A percentile compares a stretch with the other conserved stretches of the same genome.
Conservation (phyloP, 2,888 invertebrate species). For the Drosophila paucipuncta region DNA sequence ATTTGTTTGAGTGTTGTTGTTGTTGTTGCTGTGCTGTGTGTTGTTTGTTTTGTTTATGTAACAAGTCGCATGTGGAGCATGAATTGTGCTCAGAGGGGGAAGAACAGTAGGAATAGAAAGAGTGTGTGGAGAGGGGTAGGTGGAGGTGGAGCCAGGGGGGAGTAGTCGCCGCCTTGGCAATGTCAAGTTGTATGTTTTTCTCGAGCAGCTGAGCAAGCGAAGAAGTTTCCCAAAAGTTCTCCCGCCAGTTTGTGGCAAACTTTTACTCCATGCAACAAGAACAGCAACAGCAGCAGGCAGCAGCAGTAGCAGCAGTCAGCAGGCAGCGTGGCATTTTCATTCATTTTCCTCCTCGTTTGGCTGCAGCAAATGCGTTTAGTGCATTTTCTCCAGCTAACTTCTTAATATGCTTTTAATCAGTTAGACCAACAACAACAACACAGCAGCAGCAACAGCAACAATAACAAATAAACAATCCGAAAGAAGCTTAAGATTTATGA, state of each 20-base stretch:
- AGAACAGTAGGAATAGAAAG: not conserved
- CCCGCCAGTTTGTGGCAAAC: slow-evolving; percentile 25
- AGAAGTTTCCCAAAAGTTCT: slow-evolving; percentile 35
- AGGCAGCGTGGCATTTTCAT: slow-evolving; percentile 23
- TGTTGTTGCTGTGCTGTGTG: slow-evolving; percentile 22
- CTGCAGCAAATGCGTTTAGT: slow-evolving; percentile 57
- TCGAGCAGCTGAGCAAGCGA: slow-evolving; percentile 14
- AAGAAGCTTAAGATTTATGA: slow-evolving; percentile 49
- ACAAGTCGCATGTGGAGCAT: slow-evolving; percentile 48
- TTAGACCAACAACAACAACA: slow-evolving; percentile 44
- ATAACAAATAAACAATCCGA: slow-evolving; percentile 5
- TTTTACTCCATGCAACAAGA: slow-evolving; percentile 29
- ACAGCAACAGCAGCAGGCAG: not conserved
- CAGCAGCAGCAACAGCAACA: slow-evolving; percentile 12
- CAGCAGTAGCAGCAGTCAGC: not conserved
- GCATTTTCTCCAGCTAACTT: slow-evolving; percentile 67
- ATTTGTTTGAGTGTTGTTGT: slow-evolving; percentile 21
- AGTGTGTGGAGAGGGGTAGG: not conserved
- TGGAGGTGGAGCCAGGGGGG: not conserved
- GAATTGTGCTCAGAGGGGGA: slow-evolving; percentile 8
- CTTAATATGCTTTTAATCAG: slow-evolving; percentile 77
- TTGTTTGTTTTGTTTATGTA: slow-evolving; percentile 41
- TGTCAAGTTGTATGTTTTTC: slow-evolving; percentile 54
- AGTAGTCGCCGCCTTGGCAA: slow-evolving; percentile 24
- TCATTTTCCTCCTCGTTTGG: slow-evolving; percentile 31